A percentile compares a stretch with the other conserved stretches of the same genome.
Evolutionary conservation across 2,888 invertebrate genomes (phyloP).

Genomic region (Cataglyphis livida): DNA sequence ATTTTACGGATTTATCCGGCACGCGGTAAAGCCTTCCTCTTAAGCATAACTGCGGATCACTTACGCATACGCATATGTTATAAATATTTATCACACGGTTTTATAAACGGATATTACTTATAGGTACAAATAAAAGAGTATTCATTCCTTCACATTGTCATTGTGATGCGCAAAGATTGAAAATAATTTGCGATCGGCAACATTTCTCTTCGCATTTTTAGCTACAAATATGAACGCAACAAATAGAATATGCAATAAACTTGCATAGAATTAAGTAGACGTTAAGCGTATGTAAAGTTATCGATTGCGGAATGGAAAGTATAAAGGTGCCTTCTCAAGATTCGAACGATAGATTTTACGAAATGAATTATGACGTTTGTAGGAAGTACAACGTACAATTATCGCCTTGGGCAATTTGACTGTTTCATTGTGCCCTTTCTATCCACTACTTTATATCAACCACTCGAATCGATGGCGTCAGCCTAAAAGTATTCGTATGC

Average conservation of each 20-base stretch:
- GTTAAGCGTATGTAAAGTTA: neutral
- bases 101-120: neutral
- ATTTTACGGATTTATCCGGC: conserved; percentile 33
- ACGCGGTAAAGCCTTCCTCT: conserved; percentile 3
- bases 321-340: conserved; percentile 35
- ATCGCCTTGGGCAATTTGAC: conserved; percentile 18
- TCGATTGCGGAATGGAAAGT: conserved; percentile 34
- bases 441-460: conserved; percentile 38
- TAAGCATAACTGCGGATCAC: neutral
- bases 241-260: neutral
- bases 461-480: conserved; percentile 18
- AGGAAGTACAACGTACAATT: conserved; percentile 46
- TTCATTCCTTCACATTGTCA: neutral
- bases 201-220: neutral
- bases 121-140: neutral
- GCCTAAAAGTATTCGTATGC: conserved; percentile 35
- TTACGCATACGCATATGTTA: conserved; percentile 1
- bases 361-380: conserved; percentile 45
- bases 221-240: neutral
- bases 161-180: neutral
- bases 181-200: neutral
- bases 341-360: conserved; percentile 43
- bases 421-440: conserved; percentile 41
- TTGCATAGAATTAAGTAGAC: conserved; percentile 20
- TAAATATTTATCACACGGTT: neutral